These are phyloP conservation scores for Caenorhabditis remanei DNA, from an alignment of 1,140 invertebrate genomes.

Conservation along the genomic window DNA sequence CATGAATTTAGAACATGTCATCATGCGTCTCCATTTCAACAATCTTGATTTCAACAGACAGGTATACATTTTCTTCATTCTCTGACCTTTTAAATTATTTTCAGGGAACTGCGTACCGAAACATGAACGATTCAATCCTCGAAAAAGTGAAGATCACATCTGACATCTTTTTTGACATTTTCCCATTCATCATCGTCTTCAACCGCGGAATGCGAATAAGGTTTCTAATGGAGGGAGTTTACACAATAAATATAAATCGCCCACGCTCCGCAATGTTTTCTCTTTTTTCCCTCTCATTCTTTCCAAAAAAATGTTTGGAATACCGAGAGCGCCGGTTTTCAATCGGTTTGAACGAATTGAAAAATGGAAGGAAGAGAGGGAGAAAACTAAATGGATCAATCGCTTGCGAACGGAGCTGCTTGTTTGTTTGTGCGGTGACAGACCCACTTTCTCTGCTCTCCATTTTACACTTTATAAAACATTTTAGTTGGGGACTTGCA, in stretches of 20 bases:
- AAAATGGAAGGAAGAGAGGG: neutral
- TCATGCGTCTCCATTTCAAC: slow-evolving; percentile 92
- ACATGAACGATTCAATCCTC: slow-evolving; percentile 41
- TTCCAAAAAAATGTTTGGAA: slow-evolving; percentile 89
- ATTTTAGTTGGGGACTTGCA: slow-evolving; percentile 16
- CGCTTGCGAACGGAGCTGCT: slow-evolving; percentile 7
- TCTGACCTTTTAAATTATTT: slow-evolving; percentile 79
- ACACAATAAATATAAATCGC: neutral
- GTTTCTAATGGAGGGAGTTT: slow-evolving; percentile 3
- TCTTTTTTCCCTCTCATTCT: neutral
- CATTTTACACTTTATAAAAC: slow-evolving; percentile 56
- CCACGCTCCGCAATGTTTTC: slow-evolving; percentile 19
- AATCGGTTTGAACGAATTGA: slow-evolving; percentile 83
- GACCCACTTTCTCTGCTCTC: slow-evolving; percentile 56
- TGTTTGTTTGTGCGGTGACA: slow-evolving; percentile 41
- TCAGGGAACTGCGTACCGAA: slow-evolving; percentile 38
- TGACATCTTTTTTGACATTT: slow-evolving; percentile 90
- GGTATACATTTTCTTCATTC: slow-evolving; percentile 78
- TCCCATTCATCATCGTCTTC: slow-evolving; percentile 96
- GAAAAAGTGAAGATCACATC: slow-evolving; percentile 67
- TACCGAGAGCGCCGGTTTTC: slow-evolving; percentile 84
- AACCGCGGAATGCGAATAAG: slow-evolving; percentile 90
- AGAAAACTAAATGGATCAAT: slow-evolving; percentile 33
- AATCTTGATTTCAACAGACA: slow-evolving; percentile 83
- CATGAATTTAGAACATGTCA: slow-evolving; percentile 91